Conservation (phyloP, 1,140 invertebrate genomes). For the Papilio glaucus region DNA sequence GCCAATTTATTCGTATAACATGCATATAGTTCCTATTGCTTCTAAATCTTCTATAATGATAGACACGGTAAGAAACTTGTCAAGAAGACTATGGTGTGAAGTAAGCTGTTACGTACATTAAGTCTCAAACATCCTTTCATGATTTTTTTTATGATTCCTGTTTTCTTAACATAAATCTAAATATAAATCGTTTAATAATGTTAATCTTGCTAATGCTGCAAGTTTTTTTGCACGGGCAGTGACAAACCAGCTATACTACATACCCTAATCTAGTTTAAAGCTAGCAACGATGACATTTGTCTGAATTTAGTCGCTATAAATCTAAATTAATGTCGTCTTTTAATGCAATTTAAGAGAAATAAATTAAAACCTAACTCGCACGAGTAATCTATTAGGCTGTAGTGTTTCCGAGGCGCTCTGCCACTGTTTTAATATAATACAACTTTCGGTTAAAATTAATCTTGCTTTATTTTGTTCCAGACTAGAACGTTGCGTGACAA, state of each 20-base stretch:
- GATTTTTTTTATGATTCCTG: no score
- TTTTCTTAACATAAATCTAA: no score
- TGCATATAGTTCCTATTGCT: no score
- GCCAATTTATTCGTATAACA: no score
- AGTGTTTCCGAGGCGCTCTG: neutral
- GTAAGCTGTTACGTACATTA: no score
- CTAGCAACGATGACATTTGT: neutral
- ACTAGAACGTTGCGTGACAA: constrained; percentile 25
- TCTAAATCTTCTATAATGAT: no score
- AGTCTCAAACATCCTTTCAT: no score
- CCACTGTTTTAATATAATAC: neutral
- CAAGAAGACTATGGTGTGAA: no score
- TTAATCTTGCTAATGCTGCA: neutral
- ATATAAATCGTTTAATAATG: neutral
- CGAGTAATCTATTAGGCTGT: no score
- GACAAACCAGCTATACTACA: neutral
- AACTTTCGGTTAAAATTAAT: constrained; percentile 6
- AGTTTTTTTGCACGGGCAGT: neutral
- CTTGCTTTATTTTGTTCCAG: neutral
- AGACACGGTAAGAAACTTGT: no score
- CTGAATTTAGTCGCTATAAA: neutral
- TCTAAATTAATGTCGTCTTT: constrained; percentile 3
- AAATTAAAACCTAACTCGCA: no score
- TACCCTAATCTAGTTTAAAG: neutral
- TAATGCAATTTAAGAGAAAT: no score